Base-by-base conservation (phyloP, 2,113 vertebrate species). In the Platanista minor region DNA sequence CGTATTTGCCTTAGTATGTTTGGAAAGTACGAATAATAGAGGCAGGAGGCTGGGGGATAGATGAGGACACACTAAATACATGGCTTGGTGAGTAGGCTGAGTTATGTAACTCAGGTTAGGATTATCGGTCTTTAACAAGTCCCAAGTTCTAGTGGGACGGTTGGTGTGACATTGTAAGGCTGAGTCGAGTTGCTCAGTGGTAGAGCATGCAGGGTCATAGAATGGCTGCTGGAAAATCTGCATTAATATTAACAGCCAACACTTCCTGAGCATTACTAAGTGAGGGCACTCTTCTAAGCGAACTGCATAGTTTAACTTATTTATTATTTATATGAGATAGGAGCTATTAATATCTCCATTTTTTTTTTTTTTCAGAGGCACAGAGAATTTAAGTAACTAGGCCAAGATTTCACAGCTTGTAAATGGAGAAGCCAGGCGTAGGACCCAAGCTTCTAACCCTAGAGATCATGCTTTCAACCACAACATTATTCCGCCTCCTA, bases 301-400 rank as follows among this genome's bases (percentile, higher is more conserved):
- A 75, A 71, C 2, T 62, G 27, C 77, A 62, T 29, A 4, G 39
- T 23, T 92, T 84, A 59, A 64, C 39, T 75, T 74, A 61, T 74
- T 81, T 92, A 96, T 94, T 96, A 95, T 84, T 95, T 78, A 83
- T 77, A 77, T 13, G 25, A 18, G 62, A 46, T 62, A 71, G 59
- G 13, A 64, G 46, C 52, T 95, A 61, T 91, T 91, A 61, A 83
- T 83, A 83, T 41, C 23, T 67, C 43, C 23, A 8, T 25, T 83
- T 64, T 71, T 54, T 29, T 54, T 29, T 41, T 33, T 6, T 5
- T 0, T 2, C 15, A 92, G 21, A 85, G 46, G 39, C 64, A 64
- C 23, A 78, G 67, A 92, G 29, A 90, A 84, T 69, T 49, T 67
- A 78, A 86, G 21, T n/a, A 69, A 67, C 20, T 83, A 61, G 49